These are phyloP conservation scores for Fistularia tabacaria DNA, from an alignment of 2,797 vertebrate genomes.

Conservation along the genomic window DNA sequence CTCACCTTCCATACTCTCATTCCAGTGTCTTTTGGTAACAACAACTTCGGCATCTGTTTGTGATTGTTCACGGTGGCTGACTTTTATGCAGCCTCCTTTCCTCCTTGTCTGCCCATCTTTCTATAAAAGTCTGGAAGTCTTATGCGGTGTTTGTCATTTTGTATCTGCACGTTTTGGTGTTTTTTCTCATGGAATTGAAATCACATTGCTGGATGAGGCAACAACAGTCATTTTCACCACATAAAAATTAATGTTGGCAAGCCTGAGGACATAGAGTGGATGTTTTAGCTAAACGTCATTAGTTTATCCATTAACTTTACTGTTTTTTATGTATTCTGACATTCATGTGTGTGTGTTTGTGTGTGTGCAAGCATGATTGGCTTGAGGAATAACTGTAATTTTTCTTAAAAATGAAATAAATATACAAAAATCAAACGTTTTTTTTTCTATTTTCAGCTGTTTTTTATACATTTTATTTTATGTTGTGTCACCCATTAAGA, in stretches of 20 bases:
- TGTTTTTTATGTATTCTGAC: no score
- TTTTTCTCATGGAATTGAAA: no score
- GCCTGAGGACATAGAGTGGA: constrained; percentile 29
- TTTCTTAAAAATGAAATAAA: no score
- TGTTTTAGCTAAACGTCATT: no score
- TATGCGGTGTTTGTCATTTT: constrained; percentile 53
- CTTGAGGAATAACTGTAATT: no score
- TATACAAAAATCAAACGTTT: no score
- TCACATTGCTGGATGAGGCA: not conserved
- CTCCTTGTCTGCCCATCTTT: constrained; percentile 72
- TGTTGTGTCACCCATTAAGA: no score
- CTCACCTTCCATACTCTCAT: constrained; percentile 58
- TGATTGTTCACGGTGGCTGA: constrained; percentile 56
- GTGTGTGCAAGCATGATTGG: no score
- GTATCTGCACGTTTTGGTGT: constrained; percentile 4
- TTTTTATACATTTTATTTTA: no score
- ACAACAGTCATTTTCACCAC: constrained; percentile 24
- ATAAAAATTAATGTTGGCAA: constrained; percentile 13
- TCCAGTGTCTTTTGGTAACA: not conserved
- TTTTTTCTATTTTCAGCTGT: no score
- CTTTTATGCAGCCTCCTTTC: constrained; percentile 71
- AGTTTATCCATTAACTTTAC: no score
- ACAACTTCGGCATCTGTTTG: constrained; percentile 50
- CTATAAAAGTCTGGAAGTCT: constrained; percentile 81
- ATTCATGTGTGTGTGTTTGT: no score